Base-by-base conservation (phyloP, 92 coral and sea anemone species). In the Palythoa grandiflora region DNA sequence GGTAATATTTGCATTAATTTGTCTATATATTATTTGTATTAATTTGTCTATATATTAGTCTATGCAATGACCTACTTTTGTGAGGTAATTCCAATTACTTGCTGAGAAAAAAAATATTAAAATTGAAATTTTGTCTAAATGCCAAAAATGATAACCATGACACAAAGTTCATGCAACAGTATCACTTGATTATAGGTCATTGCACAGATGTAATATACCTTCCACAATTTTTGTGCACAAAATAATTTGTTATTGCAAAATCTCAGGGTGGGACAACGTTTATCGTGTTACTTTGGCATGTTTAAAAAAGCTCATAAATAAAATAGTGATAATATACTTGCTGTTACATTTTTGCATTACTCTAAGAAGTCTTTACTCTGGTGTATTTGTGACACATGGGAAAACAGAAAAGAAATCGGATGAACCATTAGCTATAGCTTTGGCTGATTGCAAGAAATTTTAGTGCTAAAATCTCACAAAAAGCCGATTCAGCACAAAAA, bases 141-240 rank as follows among this genome's bases (percentile, higher is more conserved):
- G 12, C 37, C 78, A 73, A 73, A 9, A 38, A 55, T 17, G 35
- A 73, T 73, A n/a, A 1, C 39, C 78, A 38, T 39, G 78, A 36
- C 78, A 73, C 20, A 73, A 73, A 73, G 39, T 1, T 37, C 38
- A 28, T 3, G 15, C 44, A 71, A 28, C 75, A 71, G 1, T 1
- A 71, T 39, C 20, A 73, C 1, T 73, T 28, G 78, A 73, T 73
- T 36, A 2, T 73, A 73, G 78, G 28, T 73, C 53, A 73, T 73
- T 73, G 20, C 20, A 73, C 7, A 16, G 78, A 35, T 1, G 78
- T 20, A 40, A 73, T 38, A 40, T 5, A 3, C 48, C 54, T 73
- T 6, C 78, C 47, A 73, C 78, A 38, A 73, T 73, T 28, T 73
- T 38, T 36, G 37, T 16, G 21, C 28, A 38, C 78, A 73, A 12